Percentiles rank a stretch among this genome's conserved stretches.
Evolutionary conservation across 2,888 invertebrate species (phyloP).

Genomic region (Melinopterus prodromus): DNA sequence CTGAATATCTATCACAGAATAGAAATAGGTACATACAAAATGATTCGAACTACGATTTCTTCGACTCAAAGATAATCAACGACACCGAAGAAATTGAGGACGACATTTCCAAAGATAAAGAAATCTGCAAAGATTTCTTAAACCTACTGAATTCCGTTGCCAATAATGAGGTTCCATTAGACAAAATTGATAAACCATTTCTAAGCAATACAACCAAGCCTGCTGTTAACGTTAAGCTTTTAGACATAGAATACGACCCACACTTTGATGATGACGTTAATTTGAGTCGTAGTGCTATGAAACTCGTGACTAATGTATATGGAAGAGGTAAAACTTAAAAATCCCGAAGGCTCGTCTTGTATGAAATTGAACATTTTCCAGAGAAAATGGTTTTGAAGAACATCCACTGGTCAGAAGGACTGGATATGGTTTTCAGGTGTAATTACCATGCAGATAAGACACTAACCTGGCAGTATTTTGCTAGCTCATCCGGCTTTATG

Average conservation of each 20-base stretch:
- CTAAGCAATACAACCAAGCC: neutral
- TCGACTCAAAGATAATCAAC: conserved; percentile 73
- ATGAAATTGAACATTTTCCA: conserved; percentile 51
- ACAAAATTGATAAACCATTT: neutral
- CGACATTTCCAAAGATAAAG: conserved; percentile 35
- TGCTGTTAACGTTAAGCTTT: neutral
- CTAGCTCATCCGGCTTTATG: conserved; percentile 96
- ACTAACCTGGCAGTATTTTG: conserved; percentile 97
- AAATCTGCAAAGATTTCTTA: conserved; percentile 17
- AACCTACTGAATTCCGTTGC: neutral
- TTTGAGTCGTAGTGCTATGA: conserved; percentile 83
- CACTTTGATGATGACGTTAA: conserved; percentile 81
- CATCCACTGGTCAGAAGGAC: conserved; percentile 92
- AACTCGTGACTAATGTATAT: conserved; percentile 93
- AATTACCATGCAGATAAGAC: conserved; percentile 89
- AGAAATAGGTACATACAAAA: conserved; percentile 47
- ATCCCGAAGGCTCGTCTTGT: neutral
- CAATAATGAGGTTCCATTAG: neutral
- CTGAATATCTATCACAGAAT: conserved; percentile 54
- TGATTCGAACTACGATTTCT: conserved; percentile 69
- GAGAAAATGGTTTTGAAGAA: conserved; percentile 87
- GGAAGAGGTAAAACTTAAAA: conserved; percentile 72
- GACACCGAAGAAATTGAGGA: conserved; percentile 52
- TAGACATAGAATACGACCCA: conserved; percentile 62
- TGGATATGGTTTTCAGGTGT: conserved; percentile 87